Percentiles rank a stretch among this genome's conserved stretches.
Evolutionary conservation across 2,113 vertebrate species (phyloP).

Genomic region (Ictalurus furcatus): DNA sequence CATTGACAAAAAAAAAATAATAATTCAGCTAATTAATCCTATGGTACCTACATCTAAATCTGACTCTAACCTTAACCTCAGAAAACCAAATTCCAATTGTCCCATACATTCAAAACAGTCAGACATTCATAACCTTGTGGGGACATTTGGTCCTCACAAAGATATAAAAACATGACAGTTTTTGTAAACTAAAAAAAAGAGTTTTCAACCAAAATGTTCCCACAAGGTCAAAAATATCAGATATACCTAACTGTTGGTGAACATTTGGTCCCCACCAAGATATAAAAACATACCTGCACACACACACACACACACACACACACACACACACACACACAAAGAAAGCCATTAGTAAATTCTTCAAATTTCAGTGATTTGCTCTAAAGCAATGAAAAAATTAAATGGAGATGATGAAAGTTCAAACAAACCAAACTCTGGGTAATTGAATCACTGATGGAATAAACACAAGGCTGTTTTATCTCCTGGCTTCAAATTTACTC

Average conservation of each 20-base stretch:
- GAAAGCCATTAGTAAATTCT: conserved; percentile 69
- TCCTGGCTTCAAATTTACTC: conserved; percentile 64
- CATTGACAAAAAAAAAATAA: neutral
- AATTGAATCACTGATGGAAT: conserved; percentile 70
- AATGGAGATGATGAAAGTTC: conserved; percentile 67
- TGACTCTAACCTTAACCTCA: neutral
- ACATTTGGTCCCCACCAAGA: neutral
- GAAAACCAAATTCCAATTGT: neutral
- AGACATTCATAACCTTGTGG: too few relatives aligned
- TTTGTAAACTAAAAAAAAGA: neutral
- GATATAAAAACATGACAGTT: neutral
- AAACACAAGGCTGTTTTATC: conserved; percentile 67
- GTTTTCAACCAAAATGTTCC: neutral
- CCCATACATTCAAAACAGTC: neutral
- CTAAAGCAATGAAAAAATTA: conserved; percentile 70
- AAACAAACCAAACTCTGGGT: conserved; percentile 68
- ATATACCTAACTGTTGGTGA: neutral
- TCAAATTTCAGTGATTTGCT: conserved; percentile 68
- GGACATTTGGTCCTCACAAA: neutral
- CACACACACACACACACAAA: conserved; percentile 23
- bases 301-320: conserved; percentile 44
- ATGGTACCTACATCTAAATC: neutral
- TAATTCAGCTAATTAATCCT: neutral
- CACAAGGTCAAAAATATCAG: too few relatives aligned
- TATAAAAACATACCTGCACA: neutral